These are phyloP conservation scores for Bradynema listronoti DNA, from an alignment of 1,140 invertebrate species.

Conservation along the genomic window DNA sequence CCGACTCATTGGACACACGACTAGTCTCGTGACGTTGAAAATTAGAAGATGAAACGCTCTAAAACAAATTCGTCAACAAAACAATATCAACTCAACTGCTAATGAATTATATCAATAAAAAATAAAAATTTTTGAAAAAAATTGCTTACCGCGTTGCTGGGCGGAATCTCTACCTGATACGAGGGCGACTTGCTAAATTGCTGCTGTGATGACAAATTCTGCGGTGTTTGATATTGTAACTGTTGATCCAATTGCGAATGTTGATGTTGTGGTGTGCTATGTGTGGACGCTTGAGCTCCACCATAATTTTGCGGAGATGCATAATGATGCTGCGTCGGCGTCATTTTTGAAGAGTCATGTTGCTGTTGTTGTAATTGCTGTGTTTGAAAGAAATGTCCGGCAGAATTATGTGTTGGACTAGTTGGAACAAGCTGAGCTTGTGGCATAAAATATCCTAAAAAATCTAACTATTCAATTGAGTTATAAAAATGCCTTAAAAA, in stretches of 20 bases:
- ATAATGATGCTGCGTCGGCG: not conserved
- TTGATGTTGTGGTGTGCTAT: constrained; percentile 2
- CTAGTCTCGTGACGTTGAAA: constrained; percentile 28
- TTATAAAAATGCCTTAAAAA: no score
- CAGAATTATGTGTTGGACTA: constrained; percentile 1
- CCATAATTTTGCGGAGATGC: not conserved
- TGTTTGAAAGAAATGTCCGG: no score
- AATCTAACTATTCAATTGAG: not conserved
- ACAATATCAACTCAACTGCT: no score
- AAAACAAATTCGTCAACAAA: no score
- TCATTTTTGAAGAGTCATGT: not conserved
- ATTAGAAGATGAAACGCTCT: not conserved
- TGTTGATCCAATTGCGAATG: not conserved
- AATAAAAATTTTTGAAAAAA: no score
- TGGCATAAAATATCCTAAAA: not conserved
- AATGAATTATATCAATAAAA: no score
- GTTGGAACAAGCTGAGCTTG: not conserved
- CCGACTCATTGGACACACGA: constrained; percentile 27
- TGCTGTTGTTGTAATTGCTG: constrained; percentile 15
- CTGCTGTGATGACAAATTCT: not conserved
- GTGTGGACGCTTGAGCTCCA: not conserved
- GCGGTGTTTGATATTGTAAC: not conserved
- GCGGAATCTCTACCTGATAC: constrained; percentile 38
- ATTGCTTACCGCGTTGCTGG: constrained; percentile 22
- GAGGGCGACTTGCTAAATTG: no score